Base-by-base conservation (phyloP, 1,140 invertebrate genomes). In the Dreissena rostriformis region DNA sequence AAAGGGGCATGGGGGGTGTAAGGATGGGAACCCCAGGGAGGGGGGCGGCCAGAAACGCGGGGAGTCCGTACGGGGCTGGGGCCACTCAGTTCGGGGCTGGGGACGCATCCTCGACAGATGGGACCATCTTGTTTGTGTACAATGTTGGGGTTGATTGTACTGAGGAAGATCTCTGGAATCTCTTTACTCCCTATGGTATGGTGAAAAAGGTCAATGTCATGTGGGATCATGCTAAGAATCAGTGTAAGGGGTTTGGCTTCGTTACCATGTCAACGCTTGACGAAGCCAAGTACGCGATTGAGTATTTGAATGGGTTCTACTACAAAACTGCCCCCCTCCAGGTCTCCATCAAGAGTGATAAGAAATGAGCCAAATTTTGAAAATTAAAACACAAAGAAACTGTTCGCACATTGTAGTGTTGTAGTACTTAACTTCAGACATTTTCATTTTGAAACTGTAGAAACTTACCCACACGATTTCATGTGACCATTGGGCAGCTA, bases 181-280 rank as follows among this genome's bases (percentile, higher is more conserved):
- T 94, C 79, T 94, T 94, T 85, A 89, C 90, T 14, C 88, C 91
- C 0, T 94, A 92, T 86, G 94, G 94, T 28, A 91, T 90, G 11
- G 91, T 94, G 6, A 87, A 91, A 53, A 94, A 94, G 79, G 93
- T 92, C 10, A 93, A 94, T 84, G 91, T 94, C 22, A 92, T 94
- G 19, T 86, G 91, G 75, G 92, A 94, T 63, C 88, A 89, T 67
- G 86, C 87, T 52, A 92, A 92, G 68, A 88, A 89, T 68, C 82
- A 90, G 61, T 90, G 92, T 77, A 94, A 94, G 87, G 93, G 93
- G 22, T 94, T 90, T 90, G 94, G 93, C 10, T 94, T 94, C 90
- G 94, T 94, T 10, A 94, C 94, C 26, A 94, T 94, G 94, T 87
- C 91, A 26, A 93, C 92, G 83, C 92, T 92, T 82, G 88, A 93